Percentiles rank a stretch among this genome's conserved stretches.
Evolutionary conservation across 2,113 vertebrate genomes (phyloP).

Genomic region (Elanoides forficatus): DNA sequence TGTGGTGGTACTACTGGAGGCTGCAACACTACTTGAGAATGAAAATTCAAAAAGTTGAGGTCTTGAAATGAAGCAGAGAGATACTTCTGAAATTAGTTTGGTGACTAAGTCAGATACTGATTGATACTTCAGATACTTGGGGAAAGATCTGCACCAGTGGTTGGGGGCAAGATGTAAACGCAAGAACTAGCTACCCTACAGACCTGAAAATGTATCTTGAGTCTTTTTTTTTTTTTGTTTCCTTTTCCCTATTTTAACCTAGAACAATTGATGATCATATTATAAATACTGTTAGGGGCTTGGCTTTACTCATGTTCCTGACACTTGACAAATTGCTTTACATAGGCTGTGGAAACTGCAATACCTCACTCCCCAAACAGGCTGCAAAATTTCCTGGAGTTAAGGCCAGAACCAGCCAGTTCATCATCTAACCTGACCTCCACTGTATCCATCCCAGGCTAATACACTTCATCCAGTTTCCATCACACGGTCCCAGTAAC

Average conservation of each 20-base stretch:
- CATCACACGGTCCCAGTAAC: background rate
- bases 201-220: background rate
- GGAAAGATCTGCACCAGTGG: background rate
- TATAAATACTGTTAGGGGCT: background rate
- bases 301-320: background rate
- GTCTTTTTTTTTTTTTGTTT: background rate
- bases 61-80: background rate
- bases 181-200: background rate
- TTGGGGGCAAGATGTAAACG: background rate
- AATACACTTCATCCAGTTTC: background rate
- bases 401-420: background rate
- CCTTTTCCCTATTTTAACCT: background rate
- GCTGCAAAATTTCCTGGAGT: background rate
- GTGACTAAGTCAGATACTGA: background rate
- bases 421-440: conserved; percentile 2
- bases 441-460: background rate
- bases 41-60: background rate
- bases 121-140: background rate
- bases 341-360: background rate
- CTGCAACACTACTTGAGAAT: background rate
- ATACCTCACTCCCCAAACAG: background rate
- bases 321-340: conserved; percentile 4
- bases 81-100: conserved; percentile 5
- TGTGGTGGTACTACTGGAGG: background rate
- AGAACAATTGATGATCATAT: background rate